Evolutionary conservation across 1,140 invertebrate genomes (phyloP), one percentile per base, ranked within the genome.

Genomic region (Drosophila kohkoa): DNA sequence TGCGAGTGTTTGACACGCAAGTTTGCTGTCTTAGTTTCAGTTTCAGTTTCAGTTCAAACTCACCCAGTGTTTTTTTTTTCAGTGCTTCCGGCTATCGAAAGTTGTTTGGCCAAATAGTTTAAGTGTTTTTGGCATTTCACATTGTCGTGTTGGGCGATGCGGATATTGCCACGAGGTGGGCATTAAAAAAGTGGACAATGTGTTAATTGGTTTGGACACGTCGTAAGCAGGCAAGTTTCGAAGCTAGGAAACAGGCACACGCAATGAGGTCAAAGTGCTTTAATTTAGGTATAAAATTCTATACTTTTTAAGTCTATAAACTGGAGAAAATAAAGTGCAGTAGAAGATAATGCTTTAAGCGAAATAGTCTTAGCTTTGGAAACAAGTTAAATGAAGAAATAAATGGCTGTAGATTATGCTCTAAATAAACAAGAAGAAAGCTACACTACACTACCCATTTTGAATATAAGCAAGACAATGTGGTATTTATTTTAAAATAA

Each of bases 121-220:
- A 87, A 87, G 83, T 87, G 82, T 83, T 87, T 75, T 83, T 81
- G 82, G 67, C 77, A 80, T 77, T 79, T 76, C 51, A 70, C 41
- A 52, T 64, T 66, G 10, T 10, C 8, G 13, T 30, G 15, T 16
- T 3, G 8, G 7, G 64, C 28, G 1, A 20, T 35, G 38, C 8
- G 15, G 32, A 3, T 43, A 8, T 63, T 52, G 51, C 20, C 20
- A 25, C 35, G 2, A 41, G 32, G 15, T 46, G 55, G 58, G 51
- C 62, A 82, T 67, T 87, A 77, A 82, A 87, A 86, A 80, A 57
- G 83, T 88, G 80, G 83, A 87, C 82, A 89, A 88, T 89, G 83
- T 88, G 83, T 88, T 88, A 88, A 88, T 88, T 88, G 83, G 67
- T 67, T 87, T 67, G 77, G 77, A 83, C 80, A 88, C 65, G 73